These are phyloP conservation scores for Alosa alosa DNA, from an alignment of 2,113 vertebrate genomes.

Conservation along the genomic window DNA sequence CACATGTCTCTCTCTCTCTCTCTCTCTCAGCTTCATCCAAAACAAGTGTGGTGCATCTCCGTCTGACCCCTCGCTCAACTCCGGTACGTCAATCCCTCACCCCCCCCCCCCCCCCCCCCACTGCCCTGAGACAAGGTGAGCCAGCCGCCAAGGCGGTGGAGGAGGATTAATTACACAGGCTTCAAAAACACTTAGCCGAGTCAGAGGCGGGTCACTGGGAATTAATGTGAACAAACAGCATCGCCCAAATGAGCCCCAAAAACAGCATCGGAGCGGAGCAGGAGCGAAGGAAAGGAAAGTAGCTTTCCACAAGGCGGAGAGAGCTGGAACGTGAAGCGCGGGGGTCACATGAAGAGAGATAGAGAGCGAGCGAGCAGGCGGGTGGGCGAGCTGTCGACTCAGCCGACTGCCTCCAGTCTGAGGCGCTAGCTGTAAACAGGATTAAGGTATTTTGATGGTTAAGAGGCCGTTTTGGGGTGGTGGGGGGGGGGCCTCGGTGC, in stretches of 20 bases:
- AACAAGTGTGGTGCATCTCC: not conserved
- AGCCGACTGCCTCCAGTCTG: not conserved
- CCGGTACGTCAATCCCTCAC: not conserved
- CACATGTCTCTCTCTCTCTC: not conserved
- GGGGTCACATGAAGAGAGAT: not conserved
- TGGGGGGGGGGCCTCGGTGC: not conserved
- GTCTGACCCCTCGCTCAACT: constrained; percentile 11
- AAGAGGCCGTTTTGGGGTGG: not conserved
- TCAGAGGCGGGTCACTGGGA: not conserved
- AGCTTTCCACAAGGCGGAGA: not conserved
- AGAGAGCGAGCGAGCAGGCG: not conserved
- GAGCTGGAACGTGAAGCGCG: not conserved
- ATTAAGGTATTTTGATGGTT: not conserved
- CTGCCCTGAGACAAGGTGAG: constrained; percentile 2
- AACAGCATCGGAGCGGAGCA: not conserved
- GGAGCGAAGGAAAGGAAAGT: not conserved
- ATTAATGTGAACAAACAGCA: constrained; percentile 10
- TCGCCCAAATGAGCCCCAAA: not conserved
- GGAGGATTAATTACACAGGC: constrained; percentile 9
- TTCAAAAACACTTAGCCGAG: constrained; percentile 7
- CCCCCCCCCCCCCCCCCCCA: not conserved
- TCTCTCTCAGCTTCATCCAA: too few species aligned
- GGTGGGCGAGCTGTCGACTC: not conserved
- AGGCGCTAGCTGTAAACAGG: not conserved
- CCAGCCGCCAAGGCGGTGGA: not conserved